Evolutionary conservation across 2,888 invertebrate genomes (phyloP).

Genomic region (Hololepta plana): DNA sequence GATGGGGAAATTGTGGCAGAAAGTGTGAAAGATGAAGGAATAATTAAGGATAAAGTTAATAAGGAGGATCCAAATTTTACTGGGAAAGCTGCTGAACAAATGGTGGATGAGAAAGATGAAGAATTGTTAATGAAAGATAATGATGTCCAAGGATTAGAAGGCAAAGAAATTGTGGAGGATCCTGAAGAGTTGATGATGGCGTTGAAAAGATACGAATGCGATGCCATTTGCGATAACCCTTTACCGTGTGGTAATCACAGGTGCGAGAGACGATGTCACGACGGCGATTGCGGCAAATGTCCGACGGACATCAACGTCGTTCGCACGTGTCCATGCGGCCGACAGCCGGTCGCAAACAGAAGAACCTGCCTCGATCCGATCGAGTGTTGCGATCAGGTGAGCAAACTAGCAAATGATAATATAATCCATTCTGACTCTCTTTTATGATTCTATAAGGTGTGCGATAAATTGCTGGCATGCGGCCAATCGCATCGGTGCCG

Average conservation of each 20-base stretch:
- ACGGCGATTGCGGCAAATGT: constrained; percentile 27
- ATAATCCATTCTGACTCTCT: constrained; percentile 7
- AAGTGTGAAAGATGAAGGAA: too few relatives aligned
- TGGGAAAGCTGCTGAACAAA: too few relatives aligned
- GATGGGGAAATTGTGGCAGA: constrained; percentile 26
- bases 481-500: constrained; percentile 56
- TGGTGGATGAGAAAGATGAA: too few relatives aligned
- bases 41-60: too few relatives aligned
- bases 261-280: constrained; percentile 12
- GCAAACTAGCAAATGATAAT: too few relatives aligned
- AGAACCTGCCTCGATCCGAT: constrained; percentile 62
- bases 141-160: constrained; percentile 19
- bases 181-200: too few relatives aligned
- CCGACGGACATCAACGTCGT: constrained; percentile 38
- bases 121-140: too few relatives aligned
- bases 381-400: constrained; percentile 55
- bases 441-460: too few relatives aligned
- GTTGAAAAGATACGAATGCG: constrained; percentile 44
- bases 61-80: too few relatives aligned
- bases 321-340: constrained; percentile 60
- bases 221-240: constrained; percentile 37
- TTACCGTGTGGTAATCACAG: constrained; percentile 52
- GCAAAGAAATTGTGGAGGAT: constrained; percentile 17
- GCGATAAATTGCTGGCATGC: constrained; percentile 46
- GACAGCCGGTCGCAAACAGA: constrained; percentile 29